Evolutionary conservation across 1,140 invertebrate species (phyloP).

Genomic region (Calycopis cecrops): DNA sequence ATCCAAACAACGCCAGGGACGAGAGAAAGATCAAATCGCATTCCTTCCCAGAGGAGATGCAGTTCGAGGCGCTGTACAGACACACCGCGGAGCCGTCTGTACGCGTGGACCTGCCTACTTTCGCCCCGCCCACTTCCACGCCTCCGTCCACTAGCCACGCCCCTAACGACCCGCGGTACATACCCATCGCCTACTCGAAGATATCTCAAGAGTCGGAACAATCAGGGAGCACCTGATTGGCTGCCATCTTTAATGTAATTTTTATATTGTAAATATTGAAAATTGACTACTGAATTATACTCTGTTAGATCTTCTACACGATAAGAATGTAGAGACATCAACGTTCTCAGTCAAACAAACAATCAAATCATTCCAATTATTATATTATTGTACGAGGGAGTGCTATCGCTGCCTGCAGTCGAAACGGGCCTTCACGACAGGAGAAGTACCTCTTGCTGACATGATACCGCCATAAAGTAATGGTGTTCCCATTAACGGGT

Average conservation of each 20-base stretch:
- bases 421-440: too few species aligned
- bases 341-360: too few species aligned
- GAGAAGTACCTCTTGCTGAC: too few species aligned
- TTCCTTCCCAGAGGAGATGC: slow-evolving; percentile 64
- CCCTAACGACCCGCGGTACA: not conserved
- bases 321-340: too few species aligned
- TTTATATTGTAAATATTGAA: slow-evolving; percentile 14
- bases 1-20: slow-evolving; percentile 67
- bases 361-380: too few species aligned
- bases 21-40: slow-evolving; percentile 69
- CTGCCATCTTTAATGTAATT: slow-evolving; percentile 5
- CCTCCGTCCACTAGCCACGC: slow-evolving; percentile 12
- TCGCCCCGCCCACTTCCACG: slow-evolving; percentile 54
- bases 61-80: slow-evolving; percentile 67
- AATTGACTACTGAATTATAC: not conserved
- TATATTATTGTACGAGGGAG: too few species aligned
- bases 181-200: slow-evolving; percentile 6
- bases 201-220: slow-evolving; percentile 15
- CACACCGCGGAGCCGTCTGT: slow-evolving; percentile 53
- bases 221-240: slow-evolving; percentile 6
- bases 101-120: slow-evolving; percentile 66
- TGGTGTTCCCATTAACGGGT: too few species aligned
- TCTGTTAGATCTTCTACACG: too few species aligned
- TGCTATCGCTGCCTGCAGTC: too few species aligned
- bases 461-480: too few species aligned